Evolutionary conservation across 2,888 invertebrate species (phyloP).

Genomic region (Mystacides longicornis): DNA sequence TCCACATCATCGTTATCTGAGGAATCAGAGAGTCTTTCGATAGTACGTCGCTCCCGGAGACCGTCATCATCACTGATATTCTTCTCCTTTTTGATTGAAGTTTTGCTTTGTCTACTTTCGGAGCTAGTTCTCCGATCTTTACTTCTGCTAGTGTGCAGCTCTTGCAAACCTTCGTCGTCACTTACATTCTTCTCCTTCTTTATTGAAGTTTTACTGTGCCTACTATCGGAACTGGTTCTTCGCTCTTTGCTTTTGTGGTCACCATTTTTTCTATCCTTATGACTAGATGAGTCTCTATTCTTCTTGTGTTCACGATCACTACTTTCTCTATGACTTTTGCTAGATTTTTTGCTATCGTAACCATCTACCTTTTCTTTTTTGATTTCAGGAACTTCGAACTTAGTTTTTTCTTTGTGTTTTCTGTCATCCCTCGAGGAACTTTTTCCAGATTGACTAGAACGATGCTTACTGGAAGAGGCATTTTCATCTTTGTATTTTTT

Average conservation of each 20-base stretch:
- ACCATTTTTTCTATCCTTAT: neutral
- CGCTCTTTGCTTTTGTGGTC: neutral
- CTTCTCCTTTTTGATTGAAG: neutral
- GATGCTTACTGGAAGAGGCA: neutral
- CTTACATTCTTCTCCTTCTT: neutral
- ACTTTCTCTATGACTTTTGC: neutral
- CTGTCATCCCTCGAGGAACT: conserved; percentile 19
- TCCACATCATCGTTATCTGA: conserved; percentile 22
- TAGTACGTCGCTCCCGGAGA: conserved; percentile 5
- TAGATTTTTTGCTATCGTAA: neutral
- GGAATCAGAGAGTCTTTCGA: conserved; percentile 22
- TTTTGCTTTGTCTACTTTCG: neutral
- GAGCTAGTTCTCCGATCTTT: neutral
- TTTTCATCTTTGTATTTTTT: neutral
- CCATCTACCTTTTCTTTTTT: neutral
- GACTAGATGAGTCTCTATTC: neutral
- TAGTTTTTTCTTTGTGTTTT: conserved; percentile 10
- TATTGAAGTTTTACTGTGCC: neutral
- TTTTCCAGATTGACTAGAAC: conserved; percentile 19
- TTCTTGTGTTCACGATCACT: neutral
- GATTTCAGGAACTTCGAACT: conserved; percentile 6
- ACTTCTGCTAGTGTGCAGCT: neutral
- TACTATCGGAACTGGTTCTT: neutral
- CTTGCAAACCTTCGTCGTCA: too few species aligned
- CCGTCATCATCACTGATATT: conserved; percentile 11